Evolutionary conservation across 2,888 invertebrate genomes (phyloP).

Genomic region (Macroteleia sp.): DNA sequence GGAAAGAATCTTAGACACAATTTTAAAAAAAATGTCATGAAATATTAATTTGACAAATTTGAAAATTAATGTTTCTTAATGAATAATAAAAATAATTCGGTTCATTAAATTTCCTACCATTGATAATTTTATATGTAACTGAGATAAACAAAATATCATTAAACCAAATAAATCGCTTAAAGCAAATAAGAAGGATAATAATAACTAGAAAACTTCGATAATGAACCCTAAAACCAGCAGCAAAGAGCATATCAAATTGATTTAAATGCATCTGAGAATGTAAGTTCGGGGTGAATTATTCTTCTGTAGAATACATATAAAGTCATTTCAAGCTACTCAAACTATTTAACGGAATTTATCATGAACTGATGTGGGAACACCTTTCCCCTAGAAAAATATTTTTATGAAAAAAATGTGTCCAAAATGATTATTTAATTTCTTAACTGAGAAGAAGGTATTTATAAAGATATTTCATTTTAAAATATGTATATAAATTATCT

Average conservation of each 20-base stretch:
- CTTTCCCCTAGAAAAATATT: slow-evolving; percentile 11
- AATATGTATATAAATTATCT: too few species aligned
- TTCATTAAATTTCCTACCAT: too few species aligned
- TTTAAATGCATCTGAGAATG: slow-evolving; percentile 71
- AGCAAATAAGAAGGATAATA: slow-evolving; percentile 36
- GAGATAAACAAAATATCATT: neutral
- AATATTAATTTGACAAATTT: too few species aligned
- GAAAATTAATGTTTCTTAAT: too few species aligned
- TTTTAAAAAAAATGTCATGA: too few species aligned
- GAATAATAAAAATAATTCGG: too few species aligned
- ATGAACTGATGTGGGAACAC: slow-evolving; percentile 40
- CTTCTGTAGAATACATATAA: slow-evolving; percentile 70
- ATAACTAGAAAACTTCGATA: slow-evolving; percentile 43
- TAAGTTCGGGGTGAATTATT: slow-evolving; percentile 70
- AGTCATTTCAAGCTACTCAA: slow-evolving; percentile 82
- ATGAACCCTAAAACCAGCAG: slow-evolving; percentile 60
- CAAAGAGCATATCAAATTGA: slow-evolving; percentile 78
- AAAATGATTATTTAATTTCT: too few species aligned
- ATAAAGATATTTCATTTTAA: too few species aligned
- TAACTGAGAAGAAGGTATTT: too few species aligned
- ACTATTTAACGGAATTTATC: slow-evolving; percentile 67
- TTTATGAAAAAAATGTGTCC: neutral
- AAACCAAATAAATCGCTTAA: slow-evolving; percentile 21
- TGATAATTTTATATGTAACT: neutral
- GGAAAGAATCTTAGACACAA: too few species aligned